Evolutionary conservation across 2,797 vertebrate species (phyloP).

Genomic region (Myotis planiceps): DNA sequence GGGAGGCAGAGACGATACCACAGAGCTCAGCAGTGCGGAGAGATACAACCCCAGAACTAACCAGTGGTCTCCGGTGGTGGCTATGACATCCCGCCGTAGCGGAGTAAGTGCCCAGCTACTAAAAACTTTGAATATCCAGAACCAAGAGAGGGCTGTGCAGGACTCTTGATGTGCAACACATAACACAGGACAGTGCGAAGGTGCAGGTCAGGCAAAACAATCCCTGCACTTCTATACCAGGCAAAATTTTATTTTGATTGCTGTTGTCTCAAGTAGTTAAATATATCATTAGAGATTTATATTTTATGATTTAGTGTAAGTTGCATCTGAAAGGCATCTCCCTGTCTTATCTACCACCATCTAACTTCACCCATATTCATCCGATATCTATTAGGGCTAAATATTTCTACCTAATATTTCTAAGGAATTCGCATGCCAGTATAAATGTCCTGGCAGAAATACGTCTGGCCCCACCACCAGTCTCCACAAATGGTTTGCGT

Average conservation of each 20-base stretch:
- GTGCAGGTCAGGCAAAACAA: neutral
- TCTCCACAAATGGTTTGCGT: neutral
- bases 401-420: neutral
- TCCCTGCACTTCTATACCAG: neutral
- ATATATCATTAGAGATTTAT: neutral
- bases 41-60: slow-evolving; percentile 98
- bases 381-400: neutral
- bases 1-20: slow-evolving; percentile 97
- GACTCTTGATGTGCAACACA: neutral
- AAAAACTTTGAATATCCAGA: neutral
- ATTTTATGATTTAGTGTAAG: neutral
- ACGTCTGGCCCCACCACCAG: neutral
- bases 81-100: slow-evolving; percentile 98
- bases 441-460: neutral
- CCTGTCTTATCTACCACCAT: neutral
- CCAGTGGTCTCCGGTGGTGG: slow-evolving; percentile 99
- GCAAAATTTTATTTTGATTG: neutral
- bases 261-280: slow-evolving; percentile 13
- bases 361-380: neutral
- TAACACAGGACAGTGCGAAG: neutral
- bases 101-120: slow-evolving; percentile 89
- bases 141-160: neutral
- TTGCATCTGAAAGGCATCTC: neutral
- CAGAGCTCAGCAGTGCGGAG: slow-evolving; percentile 98
- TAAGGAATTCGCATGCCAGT: neutral